These are phyloP conservation scores for Alviniconcha marisindica DNA, from an alignment of 1,140 invertebrate genomes.

Conservation along the genomic window DNA sequence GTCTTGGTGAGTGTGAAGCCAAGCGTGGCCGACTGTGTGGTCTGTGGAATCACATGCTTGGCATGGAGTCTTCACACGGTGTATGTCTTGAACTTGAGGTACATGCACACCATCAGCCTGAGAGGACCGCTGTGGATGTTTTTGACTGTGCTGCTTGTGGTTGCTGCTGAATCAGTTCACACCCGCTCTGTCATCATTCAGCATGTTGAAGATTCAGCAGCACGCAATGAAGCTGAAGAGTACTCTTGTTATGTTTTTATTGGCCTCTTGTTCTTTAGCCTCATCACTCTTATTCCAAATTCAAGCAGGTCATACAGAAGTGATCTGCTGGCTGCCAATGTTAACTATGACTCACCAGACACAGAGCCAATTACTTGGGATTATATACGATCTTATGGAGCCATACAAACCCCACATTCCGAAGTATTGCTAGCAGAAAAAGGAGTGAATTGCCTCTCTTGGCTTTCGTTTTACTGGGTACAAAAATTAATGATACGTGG, in stretches of 20 bases:
- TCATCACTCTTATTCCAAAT: slow-evolving; percentile 67
- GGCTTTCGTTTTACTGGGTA: slow-evolving; percentile 92
- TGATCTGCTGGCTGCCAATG: slow-evolving; percentile 61
- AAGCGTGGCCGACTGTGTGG: slow-evolving; percentile 83
- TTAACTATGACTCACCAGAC: slow-evolving; percentile 66
- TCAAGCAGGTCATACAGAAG: slow-evolving; percentile 56
- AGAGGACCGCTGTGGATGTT: slow-evolving; percentile 84
- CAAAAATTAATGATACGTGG: slow-evolving; percentile 91
- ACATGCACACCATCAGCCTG: slow-evolving; percentile 79
- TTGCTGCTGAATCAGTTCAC: slow-evolving; percentile 79
- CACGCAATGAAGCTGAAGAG: slow-evolving; percentile 78
- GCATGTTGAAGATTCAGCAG: slow-evolving; percentile 60
- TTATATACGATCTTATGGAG: slow-evolving; percentile 77
- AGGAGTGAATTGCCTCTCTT: slow-evolving; percentile 82
- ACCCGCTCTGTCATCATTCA: slow-evolving; percentile 66
- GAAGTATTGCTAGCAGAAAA: slow-evolving; percentile 89
- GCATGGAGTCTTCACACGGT: slow-evolving; percentile 88
- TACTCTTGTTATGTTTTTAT: slow-evolving; percentile 61
- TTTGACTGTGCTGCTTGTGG: slow-evolving; percentile 81
- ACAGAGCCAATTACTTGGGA: slow-evolving; percentile 75
- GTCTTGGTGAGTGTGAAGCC: slow-evolving; percentile 76
- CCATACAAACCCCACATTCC: slow-evolving; percentile 81
- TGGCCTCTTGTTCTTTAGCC: slow-evolving; percentile 65
- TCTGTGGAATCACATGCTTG: slow-evolving; percentile 82
- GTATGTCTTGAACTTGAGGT: slow-evolving; percentile 83